Conservation (phyloP, 2,888 invertebrate species). For the Nomada ferruginata region DNA sequence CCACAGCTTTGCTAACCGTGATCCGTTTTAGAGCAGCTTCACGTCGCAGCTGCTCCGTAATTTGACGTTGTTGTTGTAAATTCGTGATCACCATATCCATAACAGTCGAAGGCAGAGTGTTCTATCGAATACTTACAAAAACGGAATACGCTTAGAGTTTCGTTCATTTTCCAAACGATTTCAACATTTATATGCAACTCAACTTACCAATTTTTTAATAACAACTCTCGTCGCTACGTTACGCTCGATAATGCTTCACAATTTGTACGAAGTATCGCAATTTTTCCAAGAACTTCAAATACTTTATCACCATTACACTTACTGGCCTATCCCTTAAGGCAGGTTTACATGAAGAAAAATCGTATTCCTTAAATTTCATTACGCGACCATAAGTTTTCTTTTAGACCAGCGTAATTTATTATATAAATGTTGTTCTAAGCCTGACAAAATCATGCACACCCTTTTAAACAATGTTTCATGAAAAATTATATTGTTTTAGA, state of each 20-base stretch:
- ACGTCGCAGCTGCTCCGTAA: constrained; percentile 96
- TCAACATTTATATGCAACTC: not conserved
- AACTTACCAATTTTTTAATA: constrained; percentile 37
- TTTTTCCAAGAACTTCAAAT: not conserved
- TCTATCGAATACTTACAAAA: constrained; percentile 16
- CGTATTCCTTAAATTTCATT: not conserved
- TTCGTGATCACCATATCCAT: constrained; percentile 97
- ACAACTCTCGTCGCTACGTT: not conserved
- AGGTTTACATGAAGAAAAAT: constrained; percentile 15
- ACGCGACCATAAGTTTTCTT: not conserved
- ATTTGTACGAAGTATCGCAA: constrained; percentile 11
- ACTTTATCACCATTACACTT: constrained; percentile 14
- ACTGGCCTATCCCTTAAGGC: constrained; percentile 55
- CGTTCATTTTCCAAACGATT: not conserved
- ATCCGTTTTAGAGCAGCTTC: constrained; percentile 95
- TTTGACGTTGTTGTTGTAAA: constrained; percentile 96
- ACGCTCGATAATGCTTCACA: not conserved
- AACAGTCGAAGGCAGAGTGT: constrained; percentile 86
- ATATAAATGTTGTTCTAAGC: not conserved
- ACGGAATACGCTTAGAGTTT: not conserved
- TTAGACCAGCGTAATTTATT: not conserved
- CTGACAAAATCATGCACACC: not conserved
- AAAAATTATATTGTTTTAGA: no score
- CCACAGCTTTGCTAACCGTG: constrained; percentile 94
- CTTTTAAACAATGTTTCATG: not conserved